Percentiles rank a stretch among this genome's conserved stretches.
phyloP scores from a whole-genome alignment of 1,140 invertebrate species.

The Brachionus asplanchnoidis region DNA sequence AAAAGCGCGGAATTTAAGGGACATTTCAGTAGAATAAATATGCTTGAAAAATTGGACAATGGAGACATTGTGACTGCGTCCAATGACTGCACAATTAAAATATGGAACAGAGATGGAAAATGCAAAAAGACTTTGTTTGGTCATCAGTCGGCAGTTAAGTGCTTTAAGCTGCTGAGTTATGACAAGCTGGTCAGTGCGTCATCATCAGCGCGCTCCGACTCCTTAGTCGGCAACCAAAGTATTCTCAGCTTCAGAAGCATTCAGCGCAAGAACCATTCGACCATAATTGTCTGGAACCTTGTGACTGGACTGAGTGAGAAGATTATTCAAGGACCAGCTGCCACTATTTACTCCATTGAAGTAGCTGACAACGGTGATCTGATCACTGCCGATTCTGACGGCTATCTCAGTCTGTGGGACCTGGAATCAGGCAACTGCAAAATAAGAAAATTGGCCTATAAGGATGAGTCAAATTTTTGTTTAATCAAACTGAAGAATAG shows the following conservation, averaged over 20 bases:
- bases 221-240: background rate
- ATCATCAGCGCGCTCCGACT: background rate
- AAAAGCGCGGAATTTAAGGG: background rate
- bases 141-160: background rate
- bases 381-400: background rate
- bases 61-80: background rate
- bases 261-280: background rate
- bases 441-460: background rate
- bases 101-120: background rate
- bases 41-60: background rate
- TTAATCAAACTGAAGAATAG: background rate
- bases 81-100: background rate
- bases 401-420: background rate
- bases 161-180: background rate
- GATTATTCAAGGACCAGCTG: background rate
- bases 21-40: background rate
- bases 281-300: background rate
- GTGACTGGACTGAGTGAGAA: background rate
- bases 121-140: background rate
- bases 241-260: background rate
- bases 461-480: background rate
- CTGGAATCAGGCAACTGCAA: background rate
- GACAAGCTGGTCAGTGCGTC: background rate
- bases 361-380: background rate
- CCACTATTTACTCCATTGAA: background rate